phyloP scores from a whole-genome alignment of 2,797 vertebrate species.

The Eospalax fontanierii region DNA sequence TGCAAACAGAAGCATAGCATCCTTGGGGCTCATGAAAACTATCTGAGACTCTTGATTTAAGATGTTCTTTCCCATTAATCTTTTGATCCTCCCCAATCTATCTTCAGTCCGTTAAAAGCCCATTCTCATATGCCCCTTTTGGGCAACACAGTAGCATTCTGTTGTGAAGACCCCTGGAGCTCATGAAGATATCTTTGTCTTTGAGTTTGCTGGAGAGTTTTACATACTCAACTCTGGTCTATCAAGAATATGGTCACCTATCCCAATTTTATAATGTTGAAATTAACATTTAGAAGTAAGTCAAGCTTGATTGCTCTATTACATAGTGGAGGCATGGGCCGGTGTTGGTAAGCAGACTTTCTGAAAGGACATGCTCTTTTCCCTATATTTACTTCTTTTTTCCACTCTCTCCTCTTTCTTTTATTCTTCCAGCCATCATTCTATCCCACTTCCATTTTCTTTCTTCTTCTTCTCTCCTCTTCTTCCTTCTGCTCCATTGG shows the following conservation, averaged over 20 bases:
- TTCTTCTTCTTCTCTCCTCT: no score
- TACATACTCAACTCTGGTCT: not conserved
- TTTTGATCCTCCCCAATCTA: not conserved
- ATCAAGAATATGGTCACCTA: not conserved
- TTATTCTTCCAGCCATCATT: not conserved
- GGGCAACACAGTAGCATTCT: slow-evolving; percentile 5
- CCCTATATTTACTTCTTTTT: not conserved
- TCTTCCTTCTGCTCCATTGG: not conserved
- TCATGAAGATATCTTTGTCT: slow-evolving; percentile 43
- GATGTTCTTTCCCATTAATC: not conserved
- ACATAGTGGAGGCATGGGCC: not conserved
- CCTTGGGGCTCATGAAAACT: not conserved
- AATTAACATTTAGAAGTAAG: slow-evolving; percentile 20
- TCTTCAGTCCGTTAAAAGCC: not conserved
- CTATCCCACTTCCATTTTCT: not conserved
- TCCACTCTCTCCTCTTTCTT: not conserved
- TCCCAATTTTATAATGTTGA: slow-evolving; percentile 2
- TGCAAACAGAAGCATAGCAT: not conserved
- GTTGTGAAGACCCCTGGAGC: slow-evolving; percentile 11
- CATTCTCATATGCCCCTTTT: not conserved
- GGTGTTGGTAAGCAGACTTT: not conserved
- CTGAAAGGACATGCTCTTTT: not conserved
- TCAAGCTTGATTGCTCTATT: not conserved
- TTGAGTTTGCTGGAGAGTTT: slow-evolving; percentile 15
- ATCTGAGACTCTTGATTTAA: not conserved